These are phyloP conservation scores for Idaea aversata DNA, from an alignment of 2,888 invertebrate species.

Conservation along the genomic window DNA sequence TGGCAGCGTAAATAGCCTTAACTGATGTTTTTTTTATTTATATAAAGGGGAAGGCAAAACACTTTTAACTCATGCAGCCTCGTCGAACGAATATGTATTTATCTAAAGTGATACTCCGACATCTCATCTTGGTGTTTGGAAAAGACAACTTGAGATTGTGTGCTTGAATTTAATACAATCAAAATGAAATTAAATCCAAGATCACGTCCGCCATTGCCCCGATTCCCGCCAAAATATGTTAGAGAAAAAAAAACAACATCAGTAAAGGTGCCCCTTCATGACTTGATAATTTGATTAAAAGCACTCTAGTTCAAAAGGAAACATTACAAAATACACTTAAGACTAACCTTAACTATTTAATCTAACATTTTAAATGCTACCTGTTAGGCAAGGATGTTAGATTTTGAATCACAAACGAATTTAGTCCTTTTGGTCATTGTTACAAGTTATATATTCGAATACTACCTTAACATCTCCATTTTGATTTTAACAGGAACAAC, in stretches of 20 bases:
- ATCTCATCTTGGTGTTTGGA: too few species aligned
- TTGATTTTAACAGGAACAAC: not conserved
- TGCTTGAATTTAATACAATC: too few species aligned
- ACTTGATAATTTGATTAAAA: not conserved
- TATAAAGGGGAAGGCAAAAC: too few species aligned
- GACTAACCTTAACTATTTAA: not conserved
- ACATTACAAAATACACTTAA: not conserved
- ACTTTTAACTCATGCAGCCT: too few species aligned
- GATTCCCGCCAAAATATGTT: not conserved
- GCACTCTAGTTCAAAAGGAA: not conserved
- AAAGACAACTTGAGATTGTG: too few species aligned
- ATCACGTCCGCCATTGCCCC: too few species aligned
- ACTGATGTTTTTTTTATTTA: not conserved
- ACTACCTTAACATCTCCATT: not conserved
- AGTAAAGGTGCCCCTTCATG: not conserved
- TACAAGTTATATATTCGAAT: not conserved
- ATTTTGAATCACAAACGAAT: conserved; percentile 1
- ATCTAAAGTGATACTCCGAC: too few species aligned
- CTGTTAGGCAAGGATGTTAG: conserved; percentile 12
- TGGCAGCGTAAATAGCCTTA: too few species aligned
- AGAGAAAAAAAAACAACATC: not conserved
- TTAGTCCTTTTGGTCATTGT: not conserved
- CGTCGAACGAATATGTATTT: too few species aligned
- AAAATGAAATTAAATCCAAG: too few species aligned
- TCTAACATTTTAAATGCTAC: conserved; percentile 18